phyloP scores from a whole-genome alignment of 2,888 invertebrate species.

The Leptinotarsa juncta region DNA sequence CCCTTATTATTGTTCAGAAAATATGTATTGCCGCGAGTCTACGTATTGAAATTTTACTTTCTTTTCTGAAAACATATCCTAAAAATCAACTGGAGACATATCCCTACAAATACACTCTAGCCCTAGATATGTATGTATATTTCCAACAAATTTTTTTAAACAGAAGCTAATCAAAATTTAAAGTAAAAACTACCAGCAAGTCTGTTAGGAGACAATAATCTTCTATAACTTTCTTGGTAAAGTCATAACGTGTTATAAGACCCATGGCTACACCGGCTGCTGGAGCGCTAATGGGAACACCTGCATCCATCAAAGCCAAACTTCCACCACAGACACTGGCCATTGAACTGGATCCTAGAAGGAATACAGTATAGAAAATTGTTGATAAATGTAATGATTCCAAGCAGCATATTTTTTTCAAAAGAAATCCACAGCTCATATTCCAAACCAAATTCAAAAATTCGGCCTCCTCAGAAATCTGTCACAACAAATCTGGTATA shows the following conservation, averaged over 20 bases:
- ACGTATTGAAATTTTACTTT: no score
- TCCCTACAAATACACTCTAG: no score
- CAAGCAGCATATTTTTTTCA: no score
- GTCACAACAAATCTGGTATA: no score
- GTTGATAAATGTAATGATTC: background rate
- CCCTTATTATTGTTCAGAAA: no score
- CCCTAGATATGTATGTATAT: no score
- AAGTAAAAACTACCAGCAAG: conserved; percentile 73
- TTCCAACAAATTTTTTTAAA: background rate
- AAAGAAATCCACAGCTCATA: no score
- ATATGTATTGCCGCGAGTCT: no score
- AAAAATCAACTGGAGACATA: no score
- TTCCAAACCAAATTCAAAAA: no score
- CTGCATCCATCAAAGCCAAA: conserved; percentile 95
- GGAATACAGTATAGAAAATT: background rate
- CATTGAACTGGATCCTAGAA: conserved; percentile 95
- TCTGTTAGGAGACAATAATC: conserved; percentile 91
- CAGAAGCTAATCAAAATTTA: background rate
- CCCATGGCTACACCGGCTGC: conserved; percentile 97
- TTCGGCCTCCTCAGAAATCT: no score
- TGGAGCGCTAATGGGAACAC: conserved; percentile 81
- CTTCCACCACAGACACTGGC: conserved; percentile 97
- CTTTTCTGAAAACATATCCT: no score
- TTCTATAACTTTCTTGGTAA: conserved; percentile 72
- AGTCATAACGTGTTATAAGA: conserved; percentile 76